Evolutionary conservation across 2,888 invertebrate genomes (phyloP).

Genomic region (Beris morrisii): DNA sequence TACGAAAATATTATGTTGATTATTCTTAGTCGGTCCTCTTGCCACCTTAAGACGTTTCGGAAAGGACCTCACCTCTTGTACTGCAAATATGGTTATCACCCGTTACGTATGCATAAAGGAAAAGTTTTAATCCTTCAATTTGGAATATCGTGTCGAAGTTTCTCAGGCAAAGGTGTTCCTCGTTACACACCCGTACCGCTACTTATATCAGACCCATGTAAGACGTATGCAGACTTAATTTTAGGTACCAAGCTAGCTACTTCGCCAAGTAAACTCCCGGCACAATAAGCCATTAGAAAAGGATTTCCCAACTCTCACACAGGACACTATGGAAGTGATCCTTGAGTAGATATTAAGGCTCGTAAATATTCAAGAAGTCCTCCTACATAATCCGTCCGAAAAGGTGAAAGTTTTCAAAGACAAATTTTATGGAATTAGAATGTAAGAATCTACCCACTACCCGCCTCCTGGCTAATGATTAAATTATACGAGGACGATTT

Average conservation of each 20-base stretch:
- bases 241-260: slow-evolving; percentile 12
- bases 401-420: slow-evolving; percentile 37
- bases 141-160: slow-evolving; percentile 31
- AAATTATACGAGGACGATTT: slow-evolving; percentile 37
- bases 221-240: slow-evolving; percentile 23
- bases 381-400: slow-evolving; percentile 33
- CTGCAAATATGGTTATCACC: slow-evolving; percentile 12
- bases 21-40: slow-evolving; percentile 18
- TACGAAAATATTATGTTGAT: slow-evolving; percentile 33
- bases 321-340: slow-evolving; percentile 3
- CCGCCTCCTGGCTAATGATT: slow-evolving; percentile 37
- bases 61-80: slow-evolving; percentile 6
- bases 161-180: slow-evolving; percentile 2
- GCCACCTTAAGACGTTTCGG: not conserved
- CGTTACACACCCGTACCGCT: too few relatives aligned
- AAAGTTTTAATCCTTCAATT: slow-evolving; percentile 39
- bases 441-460: slow-evolving; percentile 36
- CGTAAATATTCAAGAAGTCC: slow-evolving; percentile 36
- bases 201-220: too few relatives aligned
- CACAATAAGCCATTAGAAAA: slow-evolving; percentile 27
- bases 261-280: slow-evolving; percentile 17
- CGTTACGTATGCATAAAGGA: slow-evolving; percentile 30
- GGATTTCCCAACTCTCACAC: slow-evolving; percentile 3
- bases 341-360: slow-evolving; percentile 15
- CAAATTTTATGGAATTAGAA: slow-evolving; percentile 38